These are phyloP conservation scores for Automeris io DNA, from an alignment of 2,888 invertebrate genomes.

Conservation along the genomic window DNA sequence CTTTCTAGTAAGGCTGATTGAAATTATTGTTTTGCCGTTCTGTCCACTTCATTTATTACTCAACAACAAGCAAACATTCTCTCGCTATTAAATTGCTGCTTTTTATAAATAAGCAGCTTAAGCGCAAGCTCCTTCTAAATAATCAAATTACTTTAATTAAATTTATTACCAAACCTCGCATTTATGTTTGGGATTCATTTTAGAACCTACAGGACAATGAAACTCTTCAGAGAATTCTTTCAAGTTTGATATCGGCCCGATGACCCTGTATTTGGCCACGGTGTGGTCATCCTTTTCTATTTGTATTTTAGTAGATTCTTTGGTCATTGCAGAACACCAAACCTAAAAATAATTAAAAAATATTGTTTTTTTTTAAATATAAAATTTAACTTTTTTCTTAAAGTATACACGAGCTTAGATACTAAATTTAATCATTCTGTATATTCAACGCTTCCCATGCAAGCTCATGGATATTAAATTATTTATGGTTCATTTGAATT, in stretches of 20 bases:
- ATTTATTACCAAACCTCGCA: constrained; percentile 89
- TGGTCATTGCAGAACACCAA: constrained; percentile 93
- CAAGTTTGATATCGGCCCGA: constrained; percentile 91
- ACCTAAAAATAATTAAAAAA: constrained; percentile 81
- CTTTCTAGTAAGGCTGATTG: constrained; percentile 7
- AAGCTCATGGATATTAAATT: no score
- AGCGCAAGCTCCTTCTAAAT: constrained; percentile 10
- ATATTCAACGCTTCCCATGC: no score
- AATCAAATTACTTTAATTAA: constrained; percentile 6
- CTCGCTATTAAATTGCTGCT: constrained; percentile 6
- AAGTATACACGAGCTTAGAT: no score
- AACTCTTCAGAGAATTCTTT: constrained; percentile 89
- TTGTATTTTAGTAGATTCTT: constrained; percentile 89
- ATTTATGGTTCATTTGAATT: no score
- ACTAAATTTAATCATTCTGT: no score
- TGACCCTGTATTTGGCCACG: constrained; percentile 90
- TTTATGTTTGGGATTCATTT: constrained; percentile 90
- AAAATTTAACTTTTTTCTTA: no score
- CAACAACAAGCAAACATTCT: background rate
- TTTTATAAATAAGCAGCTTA: constrained; percentile 8
- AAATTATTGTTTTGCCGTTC: constrained; percentile 2
- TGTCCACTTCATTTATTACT: constrained; percentile 1
- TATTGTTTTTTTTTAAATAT: no score
- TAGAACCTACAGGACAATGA: constrained; percentile 82
- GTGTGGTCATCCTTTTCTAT: constrained; percentile 96